These are phyloP conservation scores for Drosophila pachea DNA, from an alignment of 1,140 invertebrate genomes.

Conservation along the genomic window DNA sequence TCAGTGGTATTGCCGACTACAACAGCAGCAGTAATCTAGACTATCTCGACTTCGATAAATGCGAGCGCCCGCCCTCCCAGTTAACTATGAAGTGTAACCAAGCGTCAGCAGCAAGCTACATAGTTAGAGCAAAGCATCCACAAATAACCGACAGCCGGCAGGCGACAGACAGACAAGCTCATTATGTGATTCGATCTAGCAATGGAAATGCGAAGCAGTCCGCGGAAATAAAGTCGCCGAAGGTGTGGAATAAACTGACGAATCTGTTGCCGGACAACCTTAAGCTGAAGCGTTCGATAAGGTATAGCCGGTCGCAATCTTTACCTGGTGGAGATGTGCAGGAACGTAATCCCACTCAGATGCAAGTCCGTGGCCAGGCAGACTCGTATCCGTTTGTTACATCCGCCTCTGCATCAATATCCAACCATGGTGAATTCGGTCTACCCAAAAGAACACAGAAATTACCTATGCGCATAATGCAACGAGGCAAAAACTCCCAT, in stretches of 20 bases:
- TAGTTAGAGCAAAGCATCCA: no score
- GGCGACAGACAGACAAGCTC: neutral
- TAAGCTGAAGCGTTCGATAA: constrained; percentile 82
- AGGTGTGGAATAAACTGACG: constrained; percentile 66
- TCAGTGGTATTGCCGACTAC: constrained; percentile 56
- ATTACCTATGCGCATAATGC: constrained; percentile 54
- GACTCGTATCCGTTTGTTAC: constrained; percentile 55
- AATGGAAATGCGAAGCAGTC: neutral
- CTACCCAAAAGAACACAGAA: constrained; percentile 64
- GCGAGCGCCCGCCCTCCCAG: constrained; percentile 17
- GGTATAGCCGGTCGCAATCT: constrained; percentile 88
- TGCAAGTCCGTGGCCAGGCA: constrained; percentile 57
- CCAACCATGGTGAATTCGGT: constrained; percentile 28
- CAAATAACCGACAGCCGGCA: neutral
- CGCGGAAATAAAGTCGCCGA: constrained; percentile 71
- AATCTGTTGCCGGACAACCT: constrained; percentile 88
- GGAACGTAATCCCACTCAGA: constrained; percentile 35
- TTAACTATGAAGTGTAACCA: no score
- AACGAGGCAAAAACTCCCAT: constrained; percentile 25
- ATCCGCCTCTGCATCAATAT: constrained; percentile 4
- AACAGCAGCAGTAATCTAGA: constrained; percentile 60
- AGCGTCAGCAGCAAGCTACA: neutral
- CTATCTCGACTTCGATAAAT: constrained; percentile 39
- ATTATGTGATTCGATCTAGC: neutral
- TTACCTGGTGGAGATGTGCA: constrained; percentile 85